phyloP scores from a whole-genome alignment of 2,797 vertebrate species.

The Steatocranus sp. region DNA sequence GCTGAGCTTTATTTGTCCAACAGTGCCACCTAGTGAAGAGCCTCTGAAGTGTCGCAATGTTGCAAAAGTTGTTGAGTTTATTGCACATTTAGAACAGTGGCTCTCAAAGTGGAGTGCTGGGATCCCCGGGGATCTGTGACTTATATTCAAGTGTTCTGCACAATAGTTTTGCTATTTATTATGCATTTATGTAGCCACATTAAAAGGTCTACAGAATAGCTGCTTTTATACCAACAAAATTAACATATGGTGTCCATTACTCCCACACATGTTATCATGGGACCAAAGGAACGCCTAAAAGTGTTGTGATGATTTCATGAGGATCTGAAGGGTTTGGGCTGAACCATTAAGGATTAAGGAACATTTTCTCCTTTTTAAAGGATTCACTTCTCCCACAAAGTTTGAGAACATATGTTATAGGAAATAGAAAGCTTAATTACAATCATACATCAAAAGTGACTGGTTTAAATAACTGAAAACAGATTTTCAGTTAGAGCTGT shows the following conservation, averaged over 20 bases:
- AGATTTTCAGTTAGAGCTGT: not conserved
- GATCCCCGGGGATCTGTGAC: not conserved
- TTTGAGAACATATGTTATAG: rapidly evolving
- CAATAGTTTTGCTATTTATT: not conserved
- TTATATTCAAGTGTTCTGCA: not conserved
- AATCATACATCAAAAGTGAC: not conserved
- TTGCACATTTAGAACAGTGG: not conserved
- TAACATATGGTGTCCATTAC: not conserved
- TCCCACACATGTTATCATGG: rapidly evolving
- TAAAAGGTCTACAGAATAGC: rapidly evolving
- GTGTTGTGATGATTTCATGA: not conserved
- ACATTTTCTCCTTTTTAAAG: not conserved
- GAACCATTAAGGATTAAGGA: not conserved
- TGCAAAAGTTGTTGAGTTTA: not conserved
- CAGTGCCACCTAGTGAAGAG: constrained; percentile 45
- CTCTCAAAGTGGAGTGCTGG: not conserved
- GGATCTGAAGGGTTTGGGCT: not conserved
- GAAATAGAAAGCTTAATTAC: not conserved
- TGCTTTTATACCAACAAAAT: not conserved
- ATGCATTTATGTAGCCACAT: not conserved
- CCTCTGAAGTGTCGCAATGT: not conserved
- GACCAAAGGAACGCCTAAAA: not conserved
- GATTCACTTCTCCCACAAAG: not conserved
- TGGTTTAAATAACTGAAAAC: not conserved
- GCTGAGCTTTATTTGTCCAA: constrained; percentile 12